phyloP scores from a whole-genome alignment of 1,140 invertebrate genomes.

The Eubasilissa regina region DNA sequence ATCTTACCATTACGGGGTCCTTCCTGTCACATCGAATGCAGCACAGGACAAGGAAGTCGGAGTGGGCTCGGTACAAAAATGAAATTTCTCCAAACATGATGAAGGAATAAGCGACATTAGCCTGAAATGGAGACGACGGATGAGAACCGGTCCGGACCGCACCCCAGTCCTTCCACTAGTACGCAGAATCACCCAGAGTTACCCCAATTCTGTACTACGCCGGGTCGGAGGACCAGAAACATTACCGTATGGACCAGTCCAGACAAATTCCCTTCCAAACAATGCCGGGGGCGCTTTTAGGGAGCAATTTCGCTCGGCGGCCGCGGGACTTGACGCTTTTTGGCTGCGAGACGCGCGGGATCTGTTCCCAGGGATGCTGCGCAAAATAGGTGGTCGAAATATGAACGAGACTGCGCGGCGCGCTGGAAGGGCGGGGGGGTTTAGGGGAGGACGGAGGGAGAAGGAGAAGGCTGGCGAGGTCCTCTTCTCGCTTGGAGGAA shows the following conservation, averaged over 20 bases:
- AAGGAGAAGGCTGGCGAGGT: constrained; percentile 53
- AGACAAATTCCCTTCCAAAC: not conserved
- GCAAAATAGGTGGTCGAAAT: constrained; percentile 72
- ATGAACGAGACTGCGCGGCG: constrained; percentile 73
- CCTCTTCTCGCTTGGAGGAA: constrained; percentile 58
- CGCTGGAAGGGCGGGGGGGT: constrained; percentile 63
- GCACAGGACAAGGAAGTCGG: too few relatives aligned
- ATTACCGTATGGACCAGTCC: not conserved
- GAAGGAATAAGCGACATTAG: constrained; percentile 22
- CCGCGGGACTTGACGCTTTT: not conserved
- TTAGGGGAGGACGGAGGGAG: constrained; percentile 35
- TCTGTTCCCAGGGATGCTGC: constrained; percentile 72
- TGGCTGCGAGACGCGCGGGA: not conserved
- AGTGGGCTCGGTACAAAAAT: not conserved
- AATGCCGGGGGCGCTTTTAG: constrained; percentile 2
- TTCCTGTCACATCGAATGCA: constrained; percentile 18
- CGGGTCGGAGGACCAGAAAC: not conserved
- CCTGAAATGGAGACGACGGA: constrained; percentile 23
- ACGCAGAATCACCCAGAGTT: constrained; percentile 40
- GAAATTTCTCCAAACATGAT: constrained; percentile 22
- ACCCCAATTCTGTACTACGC: constrained; percentile 36
- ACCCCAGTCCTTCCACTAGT: constrained; percentile 36
- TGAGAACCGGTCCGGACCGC: constrained; percentile 42
- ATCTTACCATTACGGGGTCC: not conserved
- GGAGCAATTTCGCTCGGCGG: not conserved